phyloP scores from a whole-genome alignment of 2,113 vertebrate species.

The Colius striatus region DNA sequence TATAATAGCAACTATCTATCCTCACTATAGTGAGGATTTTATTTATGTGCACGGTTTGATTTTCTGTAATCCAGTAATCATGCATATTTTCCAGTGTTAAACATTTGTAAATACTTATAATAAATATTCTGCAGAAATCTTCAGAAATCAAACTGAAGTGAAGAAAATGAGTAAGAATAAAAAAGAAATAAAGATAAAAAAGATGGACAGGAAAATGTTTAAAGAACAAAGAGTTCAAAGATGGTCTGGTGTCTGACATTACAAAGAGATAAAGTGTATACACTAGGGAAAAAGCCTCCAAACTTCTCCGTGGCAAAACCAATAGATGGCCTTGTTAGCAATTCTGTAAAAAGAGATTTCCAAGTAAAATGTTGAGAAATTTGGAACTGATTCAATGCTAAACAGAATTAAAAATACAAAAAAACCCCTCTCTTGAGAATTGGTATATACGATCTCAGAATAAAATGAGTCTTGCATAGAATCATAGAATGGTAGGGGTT shows the following conservation, averaged over 20 bases:
- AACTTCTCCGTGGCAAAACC: not conserved
- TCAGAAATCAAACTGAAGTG: not conserved
- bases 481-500: too few relatives aligned
- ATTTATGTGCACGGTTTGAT: not conserved
- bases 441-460: not conserved
- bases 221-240: not conserved
- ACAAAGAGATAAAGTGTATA: not conserved
- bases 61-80: not conserved
- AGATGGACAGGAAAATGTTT: not conserved
- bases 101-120: not conserved
- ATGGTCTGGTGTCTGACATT: not conserved
- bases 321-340: not conserved
- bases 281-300: not conserved
- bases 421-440: not conserved
- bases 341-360: not conserved
- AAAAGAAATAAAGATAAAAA: not conserved
- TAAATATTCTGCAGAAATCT: not conserved
- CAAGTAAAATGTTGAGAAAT: not conserved
- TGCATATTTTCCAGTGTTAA: not conserved
- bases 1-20: not conserved
- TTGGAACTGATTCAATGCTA: not conserved
- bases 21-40: not conserved
- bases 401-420: not conserved
- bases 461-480: not conserved
- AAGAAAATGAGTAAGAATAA: not conserved